A percentile compares a stretch with the other conserved stretches of the same genome.
These are phyloP conservation scores for Hemicrepidius hirtus DNA, from an alignment of 2,888 invertebrate species.

Conservation along the genomic window DNA sequence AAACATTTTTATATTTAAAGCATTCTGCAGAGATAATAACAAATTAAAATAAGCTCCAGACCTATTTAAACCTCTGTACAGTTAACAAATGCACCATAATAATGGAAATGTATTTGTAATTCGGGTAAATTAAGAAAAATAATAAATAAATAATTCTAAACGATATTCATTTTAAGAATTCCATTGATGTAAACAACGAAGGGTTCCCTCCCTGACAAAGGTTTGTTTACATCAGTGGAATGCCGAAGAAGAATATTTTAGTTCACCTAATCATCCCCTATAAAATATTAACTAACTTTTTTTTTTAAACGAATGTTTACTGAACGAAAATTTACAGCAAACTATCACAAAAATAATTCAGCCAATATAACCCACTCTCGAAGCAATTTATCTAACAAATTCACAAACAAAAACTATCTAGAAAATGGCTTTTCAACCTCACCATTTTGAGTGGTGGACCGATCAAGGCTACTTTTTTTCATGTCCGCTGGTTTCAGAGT, in stretches of 20 bases:
- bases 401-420: conserved; percentile 24
- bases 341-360: conserved; percentile 23
- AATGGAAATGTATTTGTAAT: not conserved
- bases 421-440: not conserved
- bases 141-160: no score
- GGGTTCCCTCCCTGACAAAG: no score
- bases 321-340: conserved; percentile 2
- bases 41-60: not conserved
- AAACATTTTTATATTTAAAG: not conserved
- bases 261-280: no score
- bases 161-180: no score
- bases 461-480: conserved; percentile 10
- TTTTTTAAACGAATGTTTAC: not conserved
- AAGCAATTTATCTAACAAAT: conserved; percentile 13
- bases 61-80: not conserved
- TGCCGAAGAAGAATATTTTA: no score
- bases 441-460: conserved; percentile 11
- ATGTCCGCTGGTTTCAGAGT: not conserved
- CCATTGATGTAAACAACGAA: no score
- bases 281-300: not conserved
- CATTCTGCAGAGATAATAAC: not conserved
- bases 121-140: not conserved
- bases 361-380: conserved; percentile 13
- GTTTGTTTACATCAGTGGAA: no score
- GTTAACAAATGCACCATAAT: conserved; percentile 1